A percentile compares a stretch with the other conserved stretches of the same genome.
phyloP scores from a whole-genome alignment of 2,113 vertebrate genomes.

The Oenanthe oenanthe region DNA sequence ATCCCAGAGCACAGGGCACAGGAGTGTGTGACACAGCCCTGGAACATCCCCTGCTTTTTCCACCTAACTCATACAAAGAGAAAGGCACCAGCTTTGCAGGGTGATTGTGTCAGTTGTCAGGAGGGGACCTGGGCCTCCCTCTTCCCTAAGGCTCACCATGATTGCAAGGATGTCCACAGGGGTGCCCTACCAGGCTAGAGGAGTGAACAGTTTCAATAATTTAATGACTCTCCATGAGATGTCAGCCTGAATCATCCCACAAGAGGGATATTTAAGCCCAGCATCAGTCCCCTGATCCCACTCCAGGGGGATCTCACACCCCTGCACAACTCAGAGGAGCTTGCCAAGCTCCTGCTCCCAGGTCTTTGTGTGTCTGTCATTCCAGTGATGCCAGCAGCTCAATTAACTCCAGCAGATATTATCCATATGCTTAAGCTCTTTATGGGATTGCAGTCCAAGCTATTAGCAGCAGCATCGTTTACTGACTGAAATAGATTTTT shows the following conservation, averaged over 20 bases:
- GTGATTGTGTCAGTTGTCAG: background rate
- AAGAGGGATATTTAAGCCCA: background rate
- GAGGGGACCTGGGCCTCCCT: background rate
- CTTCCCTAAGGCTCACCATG: background rate
- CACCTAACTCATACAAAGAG: background rate
- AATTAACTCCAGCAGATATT: slow-evolving; percentile 41
- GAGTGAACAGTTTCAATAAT: background rate
- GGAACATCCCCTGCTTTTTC: background rate
- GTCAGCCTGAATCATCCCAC: background rate
- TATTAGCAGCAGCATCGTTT: slow-evolving; percentile 9
- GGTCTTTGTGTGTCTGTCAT: background rate
- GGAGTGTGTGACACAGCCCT: fast-evolving
- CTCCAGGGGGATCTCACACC: background rate
- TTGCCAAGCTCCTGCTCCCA: background rate
- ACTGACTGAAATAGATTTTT: slow-evolving; percentile 22
- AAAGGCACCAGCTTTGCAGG: background rate
- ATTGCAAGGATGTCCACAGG: background rate
- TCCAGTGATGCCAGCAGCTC: background rate
- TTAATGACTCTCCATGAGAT: background rate
- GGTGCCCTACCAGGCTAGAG: background rate
- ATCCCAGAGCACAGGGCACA: background rate
- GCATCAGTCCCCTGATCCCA: background rate
- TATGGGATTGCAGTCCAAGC: background rate
- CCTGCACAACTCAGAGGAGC: background rate
- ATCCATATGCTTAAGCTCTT: slow-evolving; percentile 32